phyloP scores from a whole-genome alignment of 2,888 invertebrate species.

The Aphidoletes aphidimyza region DNA sequence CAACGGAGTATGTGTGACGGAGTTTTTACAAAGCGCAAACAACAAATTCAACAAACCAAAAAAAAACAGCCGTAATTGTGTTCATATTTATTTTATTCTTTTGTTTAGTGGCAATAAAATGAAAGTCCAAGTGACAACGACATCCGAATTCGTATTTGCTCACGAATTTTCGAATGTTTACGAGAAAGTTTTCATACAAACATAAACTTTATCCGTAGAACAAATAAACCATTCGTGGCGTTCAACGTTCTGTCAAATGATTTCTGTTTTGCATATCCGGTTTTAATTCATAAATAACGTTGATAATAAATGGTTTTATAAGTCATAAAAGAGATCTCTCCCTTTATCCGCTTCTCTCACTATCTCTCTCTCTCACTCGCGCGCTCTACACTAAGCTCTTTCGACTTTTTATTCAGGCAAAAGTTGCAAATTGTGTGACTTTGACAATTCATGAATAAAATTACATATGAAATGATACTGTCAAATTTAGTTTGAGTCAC shows the following conservation, averaged over 20 bases:
- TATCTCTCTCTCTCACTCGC: neutral
- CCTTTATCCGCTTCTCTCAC: neutral
- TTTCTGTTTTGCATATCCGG: neutral
- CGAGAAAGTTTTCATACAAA: neutral
- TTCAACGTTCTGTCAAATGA: neutral
- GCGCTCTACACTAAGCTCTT: too few relatives aligned
- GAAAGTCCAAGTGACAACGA: neutral
- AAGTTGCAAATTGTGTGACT: too few relatives aligned
- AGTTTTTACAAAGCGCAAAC: neutral
- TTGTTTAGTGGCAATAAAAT: slow-evolving; percentile 49
- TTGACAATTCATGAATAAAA: too few relatives aligned
- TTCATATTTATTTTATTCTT: neutral
- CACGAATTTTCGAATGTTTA: neutral
- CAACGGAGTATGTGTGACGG: too few relatives aligned
- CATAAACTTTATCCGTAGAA: neutral
- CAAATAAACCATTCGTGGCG: neutral
- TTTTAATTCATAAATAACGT: neutral
- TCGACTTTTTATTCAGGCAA: too few relatives aligned
- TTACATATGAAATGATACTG: too few relatives aligned
- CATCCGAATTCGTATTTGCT: neutral
- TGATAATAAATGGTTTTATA: neutral
- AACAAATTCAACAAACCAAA: neutral
- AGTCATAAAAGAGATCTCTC: neutral
- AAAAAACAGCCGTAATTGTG: neutral
- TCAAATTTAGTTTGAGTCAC: too few relatives aligned